Conservation (phyloP, 2,113 vertebrate species). For the Centrocercus urophasianus region DNA sequence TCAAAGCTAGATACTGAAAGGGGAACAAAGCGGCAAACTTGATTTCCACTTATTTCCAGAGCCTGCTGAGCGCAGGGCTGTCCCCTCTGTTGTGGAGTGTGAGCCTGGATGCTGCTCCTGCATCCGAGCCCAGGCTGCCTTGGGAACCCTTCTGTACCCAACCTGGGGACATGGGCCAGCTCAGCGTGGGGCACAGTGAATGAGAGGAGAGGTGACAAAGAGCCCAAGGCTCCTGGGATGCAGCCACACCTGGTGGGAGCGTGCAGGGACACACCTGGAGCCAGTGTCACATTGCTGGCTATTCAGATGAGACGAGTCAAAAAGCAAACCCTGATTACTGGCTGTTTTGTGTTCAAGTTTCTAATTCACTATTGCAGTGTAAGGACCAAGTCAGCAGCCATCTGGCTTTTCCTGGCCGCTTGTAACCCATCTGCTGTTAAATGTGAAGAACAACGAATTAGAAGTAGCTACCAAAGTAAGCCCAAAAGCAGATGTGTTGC, state of each 20-base stretch:
- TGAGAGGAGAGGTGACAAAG: neutral
- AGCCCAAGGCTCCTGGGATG: neutral
- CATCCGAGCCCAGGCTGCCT: neutral
- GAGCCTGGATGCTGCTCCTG: neutral
- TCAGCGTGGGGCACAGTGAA: rapidly evolving
- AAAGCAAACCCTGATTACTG: neutral
- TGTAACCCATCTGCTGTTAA: neutral
- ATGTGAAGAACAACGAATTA: neutral
- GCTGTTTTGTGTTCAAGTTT: neutral
- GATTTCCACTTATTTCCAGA: constrained; percentile 57
- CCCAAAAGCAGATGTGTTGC: neutral
- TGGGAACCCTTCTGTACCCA: neutral
- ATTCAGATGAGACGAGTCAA: rapidly evolving
- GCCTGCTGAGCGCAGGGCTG: constrained; percentile 21
- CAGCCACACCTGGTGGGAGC: rapidly evolving
- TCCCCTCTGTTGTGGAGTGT: neutral
- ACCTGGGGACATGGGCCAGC: rapidly evolving
- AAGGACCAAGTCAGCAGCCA: neutral
- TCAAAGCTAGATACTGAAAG: constrained; percentile 62
- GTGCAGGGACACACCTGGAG: rapidly evolving
- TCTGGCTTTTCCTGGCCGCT: neutral
- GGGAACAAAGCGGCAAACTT: constrained; percentile 50
- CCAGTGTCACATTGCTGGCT: neutral
- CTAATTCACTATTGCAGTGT: neutral
- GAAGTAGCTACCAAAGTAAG: neutral